Evolutionary conservation across 2,113 vertebrate species (phyloP).

Genomic region (Charadrius vociferus): DNA sequence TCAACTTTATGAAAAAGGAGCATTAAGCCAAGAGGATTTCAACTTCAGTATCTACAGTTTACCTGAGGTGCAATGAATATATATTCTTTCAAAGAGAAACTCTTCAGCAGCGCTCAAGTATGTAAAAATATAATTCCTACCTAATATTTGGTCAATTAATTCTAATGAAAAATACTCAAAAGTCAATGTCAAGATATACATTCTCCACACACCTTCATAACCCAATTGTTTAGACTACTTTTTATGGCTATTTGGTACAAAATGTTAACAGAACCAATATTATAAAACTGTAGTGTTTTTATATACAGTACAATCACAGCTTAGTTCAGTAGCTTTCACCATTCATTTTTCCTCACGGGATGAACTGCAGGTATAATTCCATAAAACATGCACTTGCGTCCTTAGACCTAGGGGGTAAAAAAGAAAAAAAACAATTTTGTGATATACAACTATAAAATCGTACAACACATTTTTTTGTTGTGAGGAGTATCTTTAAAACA

Average conservation of each 20-base stretch:
- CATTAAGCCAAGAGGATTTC: conserved; percentile 65
- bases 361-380: conserved; percentile 27
- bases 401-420: conserved; percentile 25
- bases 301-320: conserved; percentile 78
- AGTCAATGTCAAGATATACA: conserved; percentile 70
- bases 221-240: conserved; percentile 58
- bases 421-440: not conserved
- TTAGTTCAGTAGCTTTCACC: conserved; percentile 80
- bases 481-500: not conserved
- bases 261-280: conserved; percentile 71
- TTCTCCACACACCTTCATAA: conserved; percentile 69
- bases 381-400: conserved; percentile 29
- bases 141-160: conserved; percentile 80
- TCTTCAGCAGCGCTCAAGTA: conserved; percentile 81
- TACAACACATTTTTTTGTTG: not conserved
- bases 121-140: conserved; percentile 75
- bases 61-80: conserved; percentile 81
- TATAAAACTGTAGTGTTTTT: conserved; percentile 80
- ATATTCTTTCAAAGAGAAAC: conserved; percentile 65
- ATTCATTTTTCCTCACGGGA: conserved; percentile 53
- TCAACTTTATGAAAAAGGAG: conserved; percentile 17
- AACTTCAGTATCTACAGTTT: conserved; percentile 71
- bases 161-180: conserved; percentile 75
- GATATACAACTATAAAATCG: not conserved
- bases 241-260: conserved; percentile 79